phyloP scores from a whole-genome alignment of 1,140 invertebrate genomes.

The Drosophila subobscura region DNA sequence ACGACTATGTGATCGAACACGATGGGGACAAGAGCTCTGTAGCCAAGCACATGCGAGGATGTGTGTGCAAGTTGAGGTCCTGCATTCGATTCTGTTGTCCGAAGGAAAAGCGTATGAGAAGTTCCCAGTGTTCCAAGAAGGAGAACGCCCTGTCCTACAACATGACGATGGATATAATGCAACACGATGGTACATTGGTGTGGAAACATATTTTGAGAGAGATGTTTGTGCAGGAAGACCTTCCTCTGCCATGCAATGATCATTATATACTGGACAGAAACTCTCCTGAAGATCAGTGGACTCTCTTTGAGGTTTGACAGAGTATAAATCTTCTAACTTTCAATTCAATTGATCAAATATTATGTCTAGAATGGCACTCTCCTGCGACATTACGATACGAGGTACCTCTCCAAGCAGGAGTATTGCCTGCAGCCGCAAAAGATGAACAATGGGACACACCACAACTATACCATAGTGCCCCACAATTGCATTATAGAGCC shows the following conservation, averaged over 20 bases:
- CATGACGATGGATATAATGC: slow-evolving; percentile 29
- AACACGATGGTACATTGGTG: slow-evolving; percentile 11
- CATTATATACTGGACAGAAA: background rate
- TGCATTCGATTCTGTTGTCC: slow-evolving; percentile 62
- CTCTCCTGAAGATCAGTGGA: slow-evolving; percentile 14
- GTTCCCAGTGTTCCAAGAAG: slow-evolving; percentile 2
- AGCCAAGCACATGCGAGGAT: slow-evolving; percentile 44
- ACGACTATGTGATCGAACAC: slow-evolving; percentile 16
- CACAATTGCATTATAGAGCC: background rate
- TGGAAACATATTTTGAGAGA: slow-evolving; percentile 24
- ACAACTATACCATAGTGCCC: background rate
- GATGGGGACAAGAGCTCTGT: background rate
- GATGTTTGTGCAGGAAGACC: slow-evolving; percentile 32
- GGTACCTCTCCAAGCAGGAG: slow-evolving; percentile 10
- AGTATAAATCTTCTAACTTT: background rate
- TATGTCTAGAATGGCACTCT: slow-evolving; percentile 44
- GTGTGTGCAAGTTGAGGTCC: slow-evolving; percentile 39
- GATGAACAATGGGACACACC: too few species aligned
- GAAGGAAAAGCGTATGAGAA: background rate
- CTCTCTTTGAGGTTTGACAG: slow-evolving; percentile 49
- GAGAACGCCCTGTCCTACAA: slow-evolving; percentile 3
- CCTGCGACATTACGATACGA: slow-evolving; percentile 5
- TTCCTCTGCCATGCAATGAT: slow-evolving; percentile 36
- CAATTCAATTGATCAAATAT: too few species aligned
- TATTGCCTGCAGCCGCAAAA: slow-evolving; percentile 43